Percentiles rank a stretch among this genome's conserved stretches.
These are phyloP conservation scores for Alcis repandata DNA, from an alignment of 2,888 invertebrate species.

Conservation along the genomic window DNA sequence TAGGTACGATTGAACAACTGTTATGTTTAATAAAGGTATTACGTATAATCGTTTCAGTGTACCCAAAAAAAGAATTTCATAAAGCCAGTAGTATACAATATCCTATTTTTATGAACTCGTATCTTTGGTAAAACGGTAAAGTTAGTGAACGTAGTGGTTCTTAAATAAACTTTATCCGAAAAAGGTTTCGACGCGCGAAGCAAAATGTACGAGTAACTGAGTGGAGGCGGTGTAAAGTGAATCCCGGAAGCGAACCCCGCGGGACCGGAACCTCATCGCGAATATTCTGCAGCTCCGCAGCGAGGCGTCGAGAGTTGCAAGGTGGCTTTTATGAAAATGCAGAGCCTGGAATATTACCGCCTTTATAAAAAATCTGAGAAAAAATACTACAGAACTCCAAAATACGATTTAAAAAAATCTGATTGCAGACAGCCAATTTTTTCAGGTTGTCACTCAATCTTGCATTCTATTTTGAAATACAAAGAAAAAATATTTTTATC, in stretches of 20 bases:
- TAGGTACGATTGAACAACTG: no score
- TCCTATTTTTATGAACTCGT: neutral
- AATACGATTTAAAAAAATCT: neutral
- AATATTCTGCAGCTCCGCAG: neutral
- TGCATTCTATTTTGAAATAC: no score
- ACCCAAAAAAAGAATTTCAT: no score
- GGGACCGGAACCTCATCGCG: neutral
- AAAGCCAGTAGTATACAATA: no score
- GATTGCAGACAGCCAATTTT: neutral
- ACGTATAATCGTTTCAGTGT: no score
- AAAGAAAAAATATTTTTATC: no score
- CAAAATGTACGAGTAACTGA: neutral
- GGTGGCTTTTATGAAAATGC: neutral
- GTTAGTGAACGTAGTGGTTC: neutral
- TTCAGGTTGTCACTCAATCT: no score
- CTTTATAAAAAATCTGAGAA: neutral
- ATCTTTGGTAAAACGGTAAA: neutral
- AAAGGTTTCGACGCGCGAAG: neutral
- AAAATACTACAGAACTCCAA: no score
- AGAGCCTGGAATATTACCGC: neutral
- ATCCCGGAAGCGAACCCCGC: neutral
- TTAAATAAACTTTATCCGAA: neutral
- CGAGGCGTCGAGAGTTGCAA: neutral
- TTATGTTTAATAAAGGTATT: no score
- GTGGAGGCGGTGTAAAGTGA: neutral